A percentile compares a stretch with the other conserved stretches of the same genome.
phyloP scores from a whole-genome alignment of 2,888 invertebrate genomes.

The Caenorhabditis zanzibari region DNA sequence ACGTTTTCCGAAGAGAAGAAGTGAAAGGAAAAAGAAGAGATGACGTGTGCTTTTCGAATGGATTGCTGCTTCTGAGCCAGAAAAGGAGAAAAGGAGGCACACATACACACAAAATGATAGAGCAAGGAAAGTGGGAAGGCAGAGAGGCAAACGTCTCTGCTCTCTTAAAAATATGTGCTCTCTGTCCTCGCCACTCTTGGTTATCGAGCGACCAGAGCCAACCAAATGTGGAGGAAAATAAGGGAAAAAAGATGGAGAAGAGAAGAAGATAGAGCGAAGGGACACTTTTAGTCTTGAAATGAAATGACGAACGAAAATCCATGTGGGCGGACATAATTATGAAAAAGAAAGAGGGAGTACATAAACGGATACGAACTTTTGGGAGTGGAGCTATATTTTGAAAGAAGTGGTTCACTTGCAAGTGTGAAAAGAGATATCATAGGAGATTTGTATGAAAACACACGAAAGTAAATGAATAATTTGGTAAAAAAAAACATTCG shows the following conservation, averaged over 20 bases:
- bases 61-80: slow-evolving; percentile 20
- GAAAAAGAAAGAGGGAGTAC: background rate
- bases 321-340: slow-evolving; percentile 33
- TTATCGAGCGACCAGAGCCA: slow-evolving; percentile 33
- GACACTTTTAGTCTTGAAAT: slow-evolving; percentile 23
- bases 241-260: background rate
- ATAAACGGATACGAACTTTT: background rate
- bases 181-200: slow-evolving; percentile 12
- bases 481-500: too few relatives aligned
- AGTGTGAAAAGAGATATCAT: too few relatives aligned
- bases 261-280: slow-evolving; percentile 9
- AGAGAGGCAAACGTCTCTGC: slow-evolving; percentile 10
- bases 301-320: slow-evolving; percentile 26
- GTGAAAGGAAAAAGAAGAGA: background rate
- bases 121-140: slow-evolving; percentile 30
- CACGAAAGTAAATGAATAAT: too few relatives aligned
- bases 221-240: slow-evolving; percentile 12
- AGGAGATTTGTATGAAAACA: too few relatives aligned
- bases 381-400: background rate
- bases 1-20: background rate
- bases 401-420: too few relatives aligned
- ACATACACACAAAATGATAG: slow-evolving; percentile 1
- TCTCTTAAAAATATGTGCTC: background rate
- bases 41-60: slow-evolving; percentile 49
- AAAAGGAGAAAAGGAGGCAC: slow-evolving; percentile 11